These are phyloP conservation scores for Sphenopsis melanotis DNA, from an alignment of 2,797 vertebrate species.

Conservation along the genomic window DNA sequence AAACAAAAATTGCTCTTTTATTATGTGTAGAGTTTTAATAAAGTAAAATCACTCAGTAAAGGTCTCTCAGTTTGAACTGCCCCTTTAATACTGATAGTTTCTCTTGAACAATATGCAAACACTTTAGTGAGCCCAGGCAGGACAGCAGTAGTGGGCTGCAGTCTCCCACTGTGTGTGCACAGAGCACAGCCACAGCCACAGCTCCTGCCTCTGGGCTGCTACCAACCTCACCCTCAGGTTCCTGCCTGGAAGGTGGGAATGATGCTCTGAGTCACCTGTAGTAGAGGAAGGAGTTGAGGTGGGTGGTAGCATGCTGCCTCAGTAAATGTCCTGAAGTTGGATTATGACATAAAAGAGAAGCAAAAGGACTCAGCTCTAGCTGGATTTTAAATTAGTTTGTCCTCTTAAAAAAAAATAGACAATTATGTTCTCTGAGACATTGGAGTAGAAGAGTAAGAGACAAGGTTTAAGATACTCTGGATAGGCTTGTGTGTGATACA, in stretches of 20 bases:
- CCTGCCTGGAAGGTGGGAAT: background rate
- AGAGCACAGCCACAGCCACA: accelerated
- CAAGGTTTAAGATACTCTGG: background rate
- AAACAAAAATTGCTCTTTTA: background rate
- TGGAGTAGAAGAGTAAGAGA: background rate
- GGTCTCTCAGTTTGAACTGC: background rate
- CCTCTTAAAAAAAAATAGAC: background rate
- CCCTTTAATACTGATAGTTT: background rate
- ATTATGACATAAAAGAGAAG: background rate
- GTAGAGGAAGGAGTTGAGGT: background rate
- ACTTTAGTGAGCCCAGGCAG: background rate
- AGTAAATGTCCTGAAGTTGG: background rate
- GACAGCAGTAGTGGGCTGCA: background rate
- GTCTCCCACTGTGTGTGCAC: background rate
- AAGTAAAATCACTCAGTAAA: background rate
- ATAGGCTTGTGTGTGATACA: background rate
- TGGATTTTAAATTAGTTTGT: background rate
- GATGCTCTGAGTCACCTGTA: background rate
- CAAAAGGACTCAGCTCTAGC: background rate
- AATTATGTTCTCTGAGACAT: background rate
- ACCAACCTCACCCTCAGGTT: accelerated
- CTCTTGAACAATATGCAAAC: background rate
- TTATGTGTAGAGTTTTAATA: background rate
- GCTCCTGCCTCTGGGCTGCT: background rate
- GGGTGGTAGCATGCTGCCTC: background rate